These are phyloP conservation scores for Rhinolophus sinicus DNA, from an alignment of 2,113 vertebrate species.

Conservation along the genomic window DNA sequence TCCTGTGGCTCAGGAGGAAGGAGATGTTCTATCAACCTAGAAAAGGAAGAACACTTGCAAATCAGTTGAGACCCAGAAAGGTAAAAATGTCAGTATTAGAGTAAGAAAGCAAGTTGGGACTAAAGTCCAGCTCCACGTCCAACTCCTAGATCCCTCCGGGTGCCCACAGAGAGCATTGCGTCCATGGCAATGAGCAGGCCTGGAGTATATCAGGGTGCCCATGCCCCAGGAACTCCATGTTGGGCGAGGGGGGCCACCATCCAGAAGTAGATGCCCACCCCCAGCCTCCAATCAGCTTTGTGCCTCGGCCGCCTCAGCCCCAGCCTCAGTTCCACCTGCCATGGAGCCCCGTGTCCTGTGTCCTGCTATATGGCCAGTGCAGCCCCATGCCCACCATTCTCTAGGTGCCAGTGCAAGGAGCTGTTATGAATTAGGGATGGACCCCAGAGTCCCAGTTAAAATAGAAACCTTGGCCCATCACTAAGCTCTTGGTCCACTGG, in stretches of 20 bases:
- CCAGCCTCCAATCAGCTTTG: not conserved
- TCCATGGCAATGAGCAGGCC: not conserved
- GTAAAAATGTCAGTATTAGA: not conserved
- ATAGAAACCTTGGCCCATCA: not conserved
- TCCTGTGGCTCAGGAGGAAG: not conserved
- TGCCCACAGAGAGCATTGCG: not conserved
- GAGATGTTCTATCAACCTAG: not conserved
- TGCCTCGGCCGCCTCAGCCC: not conserved
- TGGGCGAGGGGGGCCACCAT: too few species aligned
- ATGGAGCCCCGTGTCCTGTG: fast-evolving
- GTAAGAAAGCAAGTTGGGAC: not conserved
- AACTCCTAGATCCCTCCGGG: not conserved
- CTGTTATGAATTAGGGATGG: not conserved
- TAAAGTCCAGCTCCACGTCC: not conserved
- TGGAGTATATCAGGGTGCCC: not conserved
- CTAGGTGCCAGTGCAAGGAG: fast-evolving
- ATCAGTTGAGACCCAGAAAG: not conserved
- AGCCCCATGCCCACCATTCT: not conserved
- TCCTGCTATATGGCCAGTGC: not conserved
- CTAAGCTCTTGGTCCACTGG: not conserved
- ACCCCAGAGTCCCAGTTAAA: not conserved
- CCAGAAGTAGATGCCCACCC: not conserved
- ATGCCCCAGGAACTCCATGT: not conserved
- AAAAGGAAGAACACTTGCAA: not conserved
- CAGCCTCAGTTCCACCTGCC: not conserved